phyloP scores from a whole-genome alignment of 2,797 vertebrate species.

The Ambastaia sidthimunki region DNA sequence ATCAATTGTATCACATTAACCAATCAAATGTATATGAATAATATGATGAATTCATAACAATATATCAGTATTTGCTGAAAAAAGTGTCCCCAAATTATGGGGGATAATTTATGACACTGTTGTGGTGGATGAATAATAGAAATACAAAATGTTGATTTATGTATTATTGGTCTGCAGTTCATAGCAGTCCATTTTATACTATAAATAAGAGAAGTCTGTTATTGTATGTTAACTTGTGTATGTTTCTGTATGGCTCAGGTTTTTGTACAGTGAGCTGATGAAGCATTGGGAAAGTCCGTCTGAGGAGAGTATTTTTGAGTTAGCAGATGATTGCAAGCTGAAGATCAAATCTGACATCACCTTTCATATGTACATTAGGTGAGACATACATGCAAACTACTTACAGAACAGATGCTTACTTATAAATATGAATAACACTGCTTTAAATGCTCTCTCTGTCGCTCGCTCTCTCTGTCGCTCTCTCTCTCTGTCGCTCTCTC shows the following conservation, averaged over 20 bases:
- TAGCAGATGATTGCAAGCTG: conserved; percentile 76
- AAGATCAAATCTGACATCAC: conserved; percentile 84
- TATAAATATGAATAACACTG: not conserved
- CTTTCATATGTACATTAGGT: conserved; percentile 98
- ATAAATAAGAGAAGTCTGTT: not conserved
- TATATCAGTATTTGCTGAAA: not conserved
- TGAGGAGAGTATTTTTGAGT: conserved; percentile 88
- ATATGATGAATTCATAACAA: not conserved
- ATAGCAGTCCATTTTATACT: no score
- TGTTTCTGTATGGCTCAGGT: conserved; percentile 74
- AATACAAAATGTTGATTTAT: no score
- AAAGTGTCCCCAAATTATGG: not conserved
- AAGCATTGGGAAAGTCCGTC: conserved; percentile 79
- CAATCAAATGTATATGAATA: no score
- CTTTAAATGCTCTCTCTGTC: not conserved
- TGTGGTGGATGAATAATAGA: no score
- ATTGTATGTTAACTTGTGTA: not conserved
- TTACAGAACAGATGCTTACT: not conserved
- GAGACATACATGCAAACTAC: conserved; percentile 30
- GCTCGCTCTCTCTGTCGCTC: not conserved
- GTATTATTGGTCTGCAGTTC: no score
- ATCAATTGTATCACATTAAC: no score
- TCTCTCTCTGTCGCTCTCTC: conserved; percentile 9
- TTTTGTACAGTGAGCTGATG: conserved; percentile 91
- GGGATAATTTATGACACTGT: not conserved